Evolutionary conservation across 2,797 vertebrate species (phyloP), one percentile per base, ranked within the genome.

Genomic region (Enteromius radiatus): DNA sequence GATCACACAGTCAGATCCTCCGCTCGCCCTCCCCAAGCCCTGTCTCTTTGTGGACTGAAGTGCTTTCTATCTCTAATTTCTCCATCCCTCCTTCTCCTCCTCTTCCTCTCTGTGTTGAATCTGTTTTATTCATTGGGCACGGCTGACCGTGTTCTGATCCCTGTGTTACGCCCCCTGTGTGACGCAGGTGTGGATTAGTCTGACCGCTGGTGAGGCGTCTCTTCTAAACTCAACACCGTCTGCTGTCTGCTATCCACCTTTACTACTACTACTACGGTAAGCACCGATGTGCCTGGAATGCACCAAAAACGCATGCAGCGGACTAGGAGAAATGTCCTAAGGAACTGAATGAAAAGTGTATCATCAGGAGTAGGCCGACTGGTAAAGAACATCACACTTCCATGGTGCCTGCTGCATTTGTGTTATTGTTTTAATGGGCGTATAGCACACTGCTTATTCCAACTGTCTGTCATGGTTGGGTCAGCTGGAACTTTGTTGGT

Each of bases 161-260:
- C 96, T 97, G 90, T 94, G 93, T 97, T 96, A 96, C 96, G 87
- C 94, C 94, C 94, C 93, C 95, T 93, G 96, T 98, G 96, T 98
- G 97, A 98, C 97, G 95, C 97, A 98, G 97, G 97, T 97, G 95
- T 96, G 96, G 95, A 96, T 96, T 96, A 96, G 92, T 96, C 95
- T 96, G 95, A 96, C 96, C 95, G 85, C 94, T 94, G 96, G 96
- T 93, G 95, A 91, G 96, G 95, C 96, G 95, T 95, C 95, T 95
- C 92, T 96, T 94, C 96, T 94, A 97, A 92, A 96, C 93, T 96
- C 94, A 96, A 94, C 96, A 96, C 92, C 86, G 92, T 83, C 89
- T 92, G 92, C 92, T 86, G 93, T 85, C 88, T 93, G 92, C 94
- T 89, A 93, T 94, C 92, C 91, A 93, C 90, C 91, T 91, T 83